Evolutionary conservation across 2,797 vertebrate species (phyloP).

Genomic region (Coreius guichenoti): DNA sequence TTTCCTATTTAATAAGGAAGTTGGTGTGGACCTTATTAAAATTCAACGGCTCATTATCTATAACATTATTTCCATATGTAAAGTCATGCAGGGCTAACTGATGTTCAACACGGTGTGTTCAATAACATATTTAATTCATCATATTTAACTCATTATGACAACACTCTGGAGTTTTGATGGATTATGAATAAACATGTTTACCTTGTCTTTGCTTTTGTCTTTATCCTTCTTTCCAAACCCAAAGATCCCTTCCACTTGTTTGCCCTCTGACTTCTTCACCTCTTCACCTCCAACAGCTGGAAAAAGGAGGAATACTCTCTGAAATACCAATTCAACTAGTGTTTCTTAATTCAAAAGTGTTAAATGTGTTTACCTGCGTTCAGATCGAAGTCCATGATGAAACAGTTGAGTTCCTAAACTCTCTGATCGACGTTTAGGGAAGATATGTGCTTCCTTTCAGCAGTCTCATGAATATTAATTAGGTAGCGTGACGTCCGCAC

Average conservation of each 20-base stretch:
- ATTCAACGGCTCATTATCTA: background rate
- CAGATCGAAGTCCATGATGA: slow-evolving; percentile 56
- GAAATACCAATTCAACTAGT: background rate
- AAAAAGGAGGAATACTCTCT: background rate
- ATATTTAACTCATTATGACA: too few relatives aligned
- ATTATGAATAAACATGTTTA: background rate
- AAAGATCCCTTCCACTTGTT: slow-evolving; percentile 51
- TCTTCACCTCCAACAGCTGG: slow-evolving; percentile 45
- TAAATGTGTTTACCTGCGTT: slow-evolving; percentile 20
- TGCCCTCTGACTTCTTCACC: slow-evolving; percentile 35
- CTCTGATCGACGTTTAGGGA: background rate
- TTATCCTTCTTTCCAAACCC: slow-evolving; percentile 49
- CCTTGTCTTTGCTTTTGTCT: slow-evolving; percentile 35
- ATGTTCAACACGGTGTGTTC: background rate
- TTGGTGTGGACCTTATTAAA: too few relatives aligned
- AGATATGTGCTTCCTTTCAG: background rate
- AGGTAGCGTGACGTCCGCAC: rapidly evolving
- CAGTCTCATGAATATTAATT: background rate
- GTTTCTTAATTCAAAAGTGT: background rate
- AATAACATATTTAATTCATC: too few relatives aligned
- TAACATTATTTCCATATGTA: slow-evolving; percentile 5
- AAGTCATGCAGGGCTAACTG: background rate
- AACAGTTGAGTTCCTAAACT: rapidly evolving
- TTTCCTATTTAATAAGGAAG: slow-evolving; percentile 10
- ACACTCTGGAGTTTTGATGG: background rate